phyloP scores from a whole-genome alignment of 2,888 invertebrate species.

The Lepidonotus clava region DNA sequence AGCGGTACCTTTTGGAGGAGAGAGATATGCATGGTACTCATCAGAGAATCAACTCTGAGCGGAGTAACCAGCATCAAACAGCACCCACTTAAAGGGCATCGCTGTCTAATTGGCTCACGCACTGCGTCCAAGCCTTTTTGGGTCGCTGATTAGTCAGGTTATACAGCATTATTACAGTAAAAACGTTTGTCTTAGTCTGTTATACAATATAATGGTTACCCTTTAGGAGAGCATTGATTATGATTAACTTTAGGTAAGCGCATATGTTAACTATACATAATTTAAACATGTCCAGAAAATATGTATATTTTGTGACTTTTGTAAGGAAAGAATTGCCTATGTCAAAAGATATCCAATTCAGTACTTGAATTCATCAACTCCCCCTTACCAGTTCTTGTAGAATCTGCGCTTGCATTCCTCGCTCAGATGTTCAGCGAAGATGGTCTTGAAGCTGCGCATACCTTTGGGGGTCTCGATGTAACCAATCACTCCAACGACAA shows the following conservation, averaged over 20 bases:
- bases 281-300: too few species aligned
- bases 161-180: too few species aligned
- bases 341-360: too few species aligned
- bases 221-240: too few species aligned
- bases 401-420: conserved; percentile 99
- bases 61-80: conserved; percentile 38
- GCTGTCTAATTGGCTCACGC: conserved; percentile 21
- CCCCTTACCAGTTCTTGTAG: conserved; percentile 99
- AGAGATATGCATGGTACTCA: conserved; percentile 47
- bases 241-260: too few species aligned
- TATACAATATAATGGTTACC: too few species aligned
- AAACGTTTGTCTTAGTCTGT: too few species aligned
- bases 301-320: too few species aligned
- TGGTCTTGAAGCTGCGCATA: conserved; percentile 94
- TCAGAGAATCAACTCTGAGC: conserved; percentile 56
- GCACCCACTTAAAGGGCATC: background rate
- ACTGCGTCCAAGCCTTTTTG: conserved; percentile 47
- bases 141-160: background rate
- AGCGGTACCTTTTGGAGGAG: conserved; percentile 92
- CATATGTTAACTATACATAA: too few species aligned
- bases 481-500: conserved; percentile 97
- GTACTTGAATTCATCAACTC: too few species aligned
- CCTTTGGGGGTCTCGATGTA: conserved; percentile 99
- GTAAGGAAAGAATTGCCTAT: too few species aligned
- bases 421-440: conserved; percentile 99